Base-by-base conservation (phyloP, 2,888 invertebrate species). In the Andricus quercusramuli region DNA sequence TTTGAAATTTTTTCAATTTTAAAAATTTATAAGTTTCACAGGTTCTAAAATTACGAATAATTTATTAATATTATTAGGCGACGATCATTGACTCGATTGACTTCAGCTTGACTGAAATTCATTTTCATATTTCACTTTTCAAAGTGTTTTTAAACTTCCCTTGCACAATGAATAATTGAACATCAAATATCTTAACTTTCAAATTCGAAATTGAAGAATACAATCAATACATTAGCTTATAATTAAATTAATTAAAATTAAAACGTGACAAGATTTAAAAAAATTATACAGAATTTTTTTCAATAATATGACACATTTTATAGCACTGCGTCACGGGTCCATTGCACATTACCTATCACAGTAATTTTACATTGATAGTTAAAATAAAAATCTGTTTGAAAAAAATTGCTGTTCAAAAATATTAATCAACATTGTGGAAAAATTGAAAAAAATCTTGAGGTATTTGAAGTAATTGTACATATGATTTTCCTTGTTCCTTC, bases 331-430 rank as follows among this genome's bases (percentile, higher is more conserved):
- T 70, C 51, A 70, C 25, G 29, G 70, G 29, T 67, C n/a, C 41
- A 67, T 67, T 67, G 67, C 51, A 70, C 47, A 29, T 70, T 70
- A 51, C 29, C 51, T 51, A 70, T 70, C 51, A 70, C 70, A 70
- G 51, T 70, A 70, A 70, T 51, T 29, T 68, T 68, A 70, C n/a
- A 70, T 70, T 29, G 1, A 51, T 5, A 70, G 29, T 20, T n/a
- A 51, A 22, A 70, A 29, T 70, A 51, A 70, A 70, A 17, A 22
- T 22, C 2, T 47, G 15, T 70, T 47, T 20, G 20, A 66, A 29
- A 37, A 11, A 59, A 9, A 56, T 56, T 11, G 11, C n/a, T 22
- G 0, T 22, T 59, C 22, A 13, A 22, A 59, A 59, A 59, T 22
- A 59, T 11, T 3, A 59, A 59, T 22, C 11, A 11, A 22, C n/a